phyloP scores from a whole-genome alignment of 2,888 invertebrate genomes.

The Lordiphosa andalusiaca region DNA sequence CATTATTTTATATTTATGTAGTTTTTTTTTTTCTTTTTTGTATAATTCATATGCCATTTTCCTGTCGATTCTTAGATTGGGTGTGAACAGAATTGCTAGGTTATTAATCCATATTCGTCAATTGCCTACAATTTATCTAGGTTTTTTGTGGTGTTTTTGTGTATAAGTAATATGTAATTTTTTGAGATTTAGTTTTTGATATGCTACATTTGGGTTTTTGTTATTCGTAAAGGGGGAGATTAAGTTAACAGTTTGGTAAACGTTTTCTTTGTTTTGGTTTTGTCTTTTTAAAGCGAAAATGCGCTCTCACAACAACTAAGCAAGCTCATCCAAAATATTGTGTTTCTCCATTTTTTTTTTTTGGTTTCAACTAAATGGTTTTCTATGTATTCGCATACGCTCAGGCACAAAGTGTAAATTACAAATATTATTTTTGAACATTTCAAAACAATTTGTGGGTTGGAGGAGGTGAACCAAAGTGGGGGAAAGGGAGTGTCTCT shows the following conservation, averaged over 20 bases:
- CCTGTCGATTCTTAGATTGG: conserved; percentile 20
- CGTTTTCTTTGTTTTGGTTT: conserved; percentile 20
- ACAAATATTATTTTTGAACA: conserved; percentile 53
- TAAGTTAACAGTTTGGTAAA: conserved; percentile 58
- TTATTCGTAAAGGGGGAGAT: conserved; percentile 49
- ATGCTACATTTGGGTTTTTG: conserved; percentile 58
- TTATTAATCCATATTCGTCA: conserved; percentile 32
- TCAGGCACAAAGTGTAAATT: conserved; percentile 79
- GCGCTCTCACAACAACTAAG: conserved; percentile 70
- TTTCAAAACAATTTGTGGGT: conserved; percentile 18
- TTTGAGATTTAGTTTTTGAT: conserved; percentile 57
- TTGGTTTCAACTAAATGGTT: conserved; percentile 46
- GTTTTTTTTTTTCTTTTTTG: conserved; percentile 23
- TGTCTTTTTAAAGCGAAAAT: conserved; percentile 59
- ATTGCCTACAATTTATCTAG: conserved; percentile 56
- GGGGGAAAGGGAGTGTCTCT: conserved; percentile 58
- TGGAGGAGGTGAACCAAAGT: conserved; percentile 8
- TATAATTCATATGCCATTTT: conserved; percentile 40
- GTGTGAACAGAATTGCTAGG: conserved; percentile 47
- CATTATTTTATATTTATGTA: conserved; percentile 46
- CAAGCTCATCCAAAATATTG: conserved; percentile 52
- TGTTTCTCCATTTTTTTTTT: conserved; percentile 13
- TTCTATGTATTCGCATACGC: conserved; percentile 59
- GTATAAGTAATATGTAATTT: conserved; percentile 67
- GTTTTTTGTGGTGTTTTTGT: conserved; percentile 23